These are phyloP conservation scores for Poecilia wingei DNA, from an alignment of 2,797 vertebrate species.

Conservation along the genomic window DNA sequence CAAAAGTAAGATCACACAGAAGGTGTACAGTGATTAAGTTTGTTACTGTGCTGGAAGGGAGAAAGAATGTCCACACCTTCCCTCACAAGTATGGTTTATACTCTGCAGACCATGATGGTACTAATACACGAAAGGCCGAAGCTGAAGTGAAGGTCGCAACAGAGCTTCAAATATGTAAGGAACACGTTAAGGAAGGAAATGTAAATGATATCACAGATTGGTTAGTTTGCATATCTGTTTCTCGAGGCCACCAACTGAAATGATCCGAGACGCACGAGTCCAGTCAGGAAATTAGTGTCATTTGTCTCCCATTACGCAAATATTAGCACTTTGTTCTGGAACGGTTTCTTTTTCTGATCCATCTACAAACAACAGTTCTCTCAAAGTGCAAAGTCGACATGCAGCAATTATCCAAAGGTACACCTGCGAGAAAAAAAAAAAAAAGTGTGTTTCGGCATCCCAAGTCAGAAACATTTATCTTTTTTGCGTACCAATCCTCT, in stretches of 20 bases:
- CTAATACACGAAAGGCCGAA: constrained; percentile 25
- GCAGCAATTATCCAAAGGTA: constrained; percentile 34
- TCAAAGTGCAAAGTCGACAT: constrained; percentile 16
- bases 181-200: constrained; percentile 35
- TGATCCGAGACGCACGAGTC: constrained; percentile 18
- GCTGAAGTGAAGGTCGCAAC: constrained; percentile 31
- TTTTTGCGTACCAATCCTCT: constrained; percentile 22
- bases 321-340: constrained; percentile 27
- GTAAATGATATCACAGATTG: constrained; percentile 7
- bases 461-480: not conserved
- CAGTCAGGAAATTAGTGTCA: constrained; percentile 43
- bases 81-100: not conserved
- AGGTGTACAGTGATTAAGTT: constrained; percentile 37
- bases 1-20: constrained; percentile 43
- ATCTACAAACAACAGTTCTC: constrained; percentile 24
- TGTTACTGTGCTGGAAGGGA: constrained; percentile 37
- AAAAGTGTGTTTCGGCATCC: constrained; percentile 5
- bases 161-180: constrained; percentile 46
- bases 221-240: constrained; percentile 29
- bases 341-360: not conserved
- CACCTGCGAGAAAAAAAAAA: constrained; percentile 9
- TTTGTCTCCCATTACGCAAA: constrained; percentile 23
- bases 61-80: not conserved
- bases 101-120: constrained; percentile 32
- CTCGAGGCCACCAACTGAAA: not conserved